Evolutionary conservation across 2,888 invertebrate genomes (phyloP), one percentile per base, ranked within the genome.

Genomic region (Drosophila villosipedis): DNA sequence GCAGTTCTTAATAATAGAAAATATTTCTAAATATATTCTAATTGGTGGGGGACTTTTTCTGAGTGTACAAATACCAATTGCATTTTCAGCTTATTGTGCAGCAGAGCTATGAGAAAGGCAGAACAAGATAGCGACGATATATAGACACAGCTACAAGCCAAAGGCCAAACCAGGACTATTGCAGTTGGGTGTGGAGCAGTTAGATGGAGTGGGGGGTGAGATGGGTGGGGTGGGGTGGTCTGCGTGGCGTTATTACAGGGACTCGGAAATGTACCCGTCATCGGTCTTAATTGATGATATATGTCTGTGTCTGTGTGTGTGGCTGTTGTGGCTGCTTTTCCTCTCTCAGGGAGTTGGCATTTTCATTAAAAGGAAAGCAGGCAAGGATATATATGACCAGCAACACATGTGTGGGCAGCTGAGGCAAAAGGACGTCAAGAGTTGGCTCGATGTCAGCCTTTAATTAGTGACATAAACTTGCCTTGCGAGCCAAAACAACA

Each of bases 251-350:
- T 52, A 52, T 37, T 52, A 35, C 28, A 37, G 3, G 22, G 47
- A 47, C 41, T 50, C 43, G 43, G 41, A 75, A 65, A 62, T 76
- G 63, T 58, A 47, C 66, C 69, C 73, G 78, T 80, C 78, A 76
- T 55, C 33, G 52, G 22, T 22, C 30, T 39, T 80, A 80, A 81
- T 78, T 76, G 78, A 82, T 81, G 78, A 81, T 78, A 73, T 66
- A 76, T 76, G 70, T 28, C 49, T 28, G 59, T 33, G 16, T 1
- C 16, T 16, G 16, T 47, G 47, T 9, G 4, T 49, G 55, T 61
- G 19, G 37, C 39, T 28, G 10, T 12, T 37, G 25, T 12, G 37
- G 19, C n/a, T 25, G 37, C 37, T 12, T 49, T 65, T 61, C 47
- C 14, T 25, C 1, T 16, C 16, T 25, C 47, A 25, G 47, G 4